A percentile compares a stretch with the other conserved stretches of the same genome.
Conservation (phyloP, 2,113 vertebrate genomes). For the Hemiprocne comata region DNA sequence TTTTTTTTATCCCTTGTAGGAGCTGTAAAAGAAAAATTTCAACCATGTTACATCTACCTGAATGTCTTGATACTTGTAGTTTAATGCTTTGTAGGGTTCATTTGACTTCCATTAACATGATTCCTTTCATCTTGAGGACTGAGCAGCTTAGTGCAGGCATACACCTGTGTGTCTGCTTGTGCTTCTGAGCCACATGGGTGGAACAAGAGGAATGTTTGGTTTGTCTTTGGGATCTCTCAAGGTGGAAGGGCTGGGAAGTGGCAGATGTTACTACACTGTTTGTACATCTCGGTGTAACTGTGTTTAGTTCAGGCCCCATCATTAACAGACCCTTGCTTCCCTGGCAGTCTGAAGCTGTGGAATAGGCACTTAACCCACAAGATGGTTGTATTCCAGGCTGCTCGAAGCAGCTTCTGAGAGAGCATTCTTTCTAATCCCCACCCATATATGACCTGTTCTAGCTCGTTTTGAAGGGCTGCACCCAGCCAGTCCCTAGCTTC, state of each 20-base stretch:
- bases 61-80: background rate
- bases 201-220: background rate
- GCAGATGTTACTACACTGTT: background rate
- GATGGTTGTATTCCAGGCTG: background rate
- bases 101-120: background rate
- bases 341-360: background rate
- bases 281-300: background rate
- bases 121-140: background rate
- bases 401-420: background rate
- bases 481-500: slow-evolving; percentile 16
- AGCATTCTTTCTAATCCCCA: slow-evolving; percentile 61
- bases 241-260: background rate
- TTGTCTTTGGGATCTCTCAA: background rate
- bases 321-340: background rate
- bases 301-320: background rate
- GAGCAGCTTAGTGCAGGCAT: background rate
- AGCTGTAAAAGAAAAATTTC: background rate
- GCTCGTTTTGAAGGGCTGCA: slow-evolving; percentile 45
- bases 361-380: background rate
- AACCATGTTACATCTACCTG: background rate
- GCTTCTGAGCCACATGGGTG: background rate
- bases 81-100: background rate
- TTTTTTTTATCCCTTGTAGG: accelerated
- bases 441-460: slow-evolving; percentile 53
- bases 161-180: background rate